Evolutionary conservation across 1,140 invertebrate genomes (phyloP).

Genomic region (Akabosia matsudoensis): DNA sequence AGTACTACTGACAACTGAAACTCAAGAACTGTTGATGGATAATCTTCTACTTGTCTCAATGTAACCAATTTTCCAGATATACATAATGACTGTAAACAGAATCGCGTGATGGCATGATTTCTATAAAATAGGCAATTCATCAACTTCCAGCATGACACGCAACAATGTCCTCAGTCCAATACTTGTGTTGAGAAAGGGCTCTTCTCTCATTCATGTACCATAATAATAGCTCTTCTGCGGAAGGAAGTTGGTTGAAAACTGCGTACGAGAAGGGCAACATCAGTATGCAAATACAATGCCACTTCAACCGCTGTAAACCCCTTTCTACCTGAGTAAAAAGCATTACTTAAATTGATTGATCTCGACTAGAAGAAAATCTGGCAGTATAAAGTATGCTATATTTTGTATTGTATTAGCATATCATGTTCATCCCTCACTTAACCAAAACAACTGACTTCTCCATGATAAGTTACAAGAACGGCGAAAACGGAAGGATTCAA

Average conservation of each 20-base stretch:
- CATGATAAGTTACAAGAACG: neutral
- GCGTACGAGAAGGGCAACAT: neutral
- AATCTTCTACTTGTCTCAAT: neutral
- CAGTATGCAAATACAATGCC: neutral
- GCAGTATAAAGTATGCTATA: neutral
- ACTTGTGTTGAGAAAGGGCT: neutral
- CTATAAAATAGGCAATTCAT: neutral
- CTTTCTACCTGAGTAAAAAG: neutral
- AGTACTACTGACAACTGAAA: neutral
- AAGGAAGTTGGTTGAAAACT: constrained; percentile 13
- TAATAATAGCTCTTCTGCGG: neutral
- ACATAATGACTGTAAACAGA: neutral
- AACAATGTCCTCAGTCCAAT: neutral
- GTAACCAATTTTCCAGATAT: constrained; percentile 15
- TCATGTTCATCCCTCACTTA: neutral
- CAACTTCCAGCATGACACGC: neutral
- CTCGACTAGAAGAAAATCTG: neutral
- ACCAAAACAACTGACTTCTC: neutral
- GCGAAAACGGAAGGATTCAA: neutral
- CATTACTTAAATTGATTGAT: neutral
- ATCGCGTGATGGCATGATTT: neutral
- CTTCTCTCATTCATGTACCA: neutral
- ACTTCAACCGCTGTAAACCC: neutral
- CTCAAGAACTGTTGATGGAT: neutral
- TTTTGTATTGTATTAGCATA: neutral